Evolutionary conservation across 1,140 invertebrate species (phyloP).

Genomic region (Polyergus mexicanus): DNA sequence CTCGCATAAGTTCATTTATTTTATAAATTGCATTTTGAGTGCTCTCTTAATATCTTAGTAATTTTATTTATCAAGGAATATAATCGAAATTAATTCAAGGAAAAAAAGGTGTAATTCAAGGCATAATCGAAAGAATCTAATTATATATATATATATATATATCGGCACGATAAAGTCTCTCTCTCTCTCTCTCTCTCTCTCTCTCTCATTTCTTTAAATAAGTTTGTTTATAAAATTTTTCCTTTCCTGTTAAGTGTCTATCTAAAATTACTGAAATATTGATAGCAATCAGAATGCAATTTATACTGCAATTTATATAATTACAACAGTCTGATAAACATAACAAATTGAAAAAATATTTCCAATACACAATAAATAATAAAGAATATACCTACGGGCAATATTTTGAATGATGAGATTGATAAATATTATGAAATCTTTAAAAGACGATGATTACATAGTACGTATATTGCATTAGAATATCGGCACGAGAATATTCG

Average conservation of each 20-base stretch:
- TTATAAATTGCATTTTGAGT: too few relatives aligned
- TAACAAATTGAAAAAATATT: slow-evolving; percentile 6
- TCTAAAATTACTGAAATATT: background rate
- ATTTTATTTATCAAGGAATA: too few relatives aligned
- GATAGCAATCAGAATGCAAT: background rate
- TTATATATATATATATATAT: background rate
- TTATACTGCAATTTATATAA: background rate
- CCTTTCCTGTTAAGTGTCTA: background rate
- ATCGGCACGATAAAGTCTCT: background rate
- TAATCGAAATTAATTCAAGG: too few relatives aligned
- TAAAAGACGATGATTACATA: background rate
- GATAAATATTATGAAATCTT: background rate
- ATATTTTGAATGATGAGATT: background rate
- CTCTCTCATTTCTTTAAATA: background rate
- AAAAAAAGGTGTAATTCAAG: too few relatives aligned
- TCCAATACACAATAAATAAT: slow-evolving; percentile 10
- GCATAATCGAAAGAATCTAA: background rate
- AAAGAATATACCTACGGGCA: background rate
- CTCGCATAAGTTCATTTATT: too few relatives aligned
- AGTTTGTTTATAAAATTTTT: background rate
- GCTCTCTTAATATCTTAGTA: too few relatives aligned
- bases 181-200: background rate
- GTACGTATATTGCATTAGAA: slow-evolving; percentile 14
- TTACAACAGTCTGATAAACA: slow-evolving; percentile 2
- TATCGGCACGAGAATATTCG: background rate